Evolutionary conservation across 1,140 invertebrate species (phyloP).

Genomic region (Drosophila leontia): DNA sequence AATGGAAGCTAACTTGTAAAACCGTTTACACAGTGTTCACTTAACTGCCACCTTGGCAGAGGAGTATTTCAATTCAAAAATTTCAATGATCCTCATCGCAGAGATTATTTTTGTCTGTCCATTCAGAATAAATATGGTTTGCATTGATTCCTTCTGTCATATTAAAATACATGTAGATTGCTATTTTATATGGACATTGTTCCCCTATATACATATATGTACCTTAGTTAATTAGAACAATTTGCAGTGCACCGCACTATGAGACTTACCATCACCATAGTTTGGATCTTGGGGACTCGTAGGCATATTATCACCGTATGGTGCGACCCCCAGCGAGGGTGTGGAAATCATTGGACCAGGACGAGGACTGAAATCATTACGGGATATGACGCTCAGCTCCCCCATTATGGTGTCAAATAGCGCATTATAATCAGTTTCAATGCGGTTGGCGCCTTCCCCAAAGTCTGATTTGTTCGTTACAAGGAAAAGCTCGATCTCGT

Average conservation of each 20-base stretch:
- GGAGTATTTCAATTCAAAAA: too few species aligned
- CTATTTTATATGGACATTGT: too few species aligned
- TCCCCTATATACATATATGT: background rate
- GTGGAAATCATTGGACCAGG: slow-evolving; percentile 88
- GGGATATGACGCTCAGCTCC: slow-evolving; percentile 88
- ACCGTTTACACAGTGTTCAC: too few species aligned
- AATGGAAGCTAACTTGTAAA: too few species aligned
- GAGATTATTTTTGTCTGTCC: too few species aligned
- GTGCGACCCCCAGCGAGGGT: slow-evolving; percentile 95
- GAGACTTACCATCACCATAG: slow-evolving; percentile 93
- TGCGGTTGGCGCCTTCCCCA: slow-evolving; percentile 86
- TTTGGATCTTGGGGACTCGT: slow-evolving; percentile 91
- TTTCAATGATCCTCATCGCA: too few species aligned
- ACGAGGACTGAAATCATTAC: slow-evolving; percentile 66
- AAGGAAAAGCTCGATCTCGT: slow-evolving; percentile 98
- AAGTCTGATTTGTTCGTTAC: slow-evolving; percentile 93
- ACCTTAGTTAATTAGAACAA: background rate
- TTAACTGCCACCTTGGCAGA: too few species aligned
- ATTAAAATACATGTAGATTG: too few species aligned
- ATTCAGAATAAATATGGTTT: too few species aligned
- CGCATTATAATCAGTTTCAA: slow-evolving; percentile 93
- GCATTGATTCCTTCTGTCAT: too few species aligned
- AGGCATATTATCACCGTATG: slow-evolving; percentile 89
- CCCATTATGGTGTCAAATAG: slow-evolving; percentile 92
- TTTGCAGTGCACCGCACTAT: background rate